Evolutionary conservation across 2,113 vertebrate species (phyloP), one percentile per base, ranked within the genome.

Genomic region (Pomatostomus ruficeps): DNA sequence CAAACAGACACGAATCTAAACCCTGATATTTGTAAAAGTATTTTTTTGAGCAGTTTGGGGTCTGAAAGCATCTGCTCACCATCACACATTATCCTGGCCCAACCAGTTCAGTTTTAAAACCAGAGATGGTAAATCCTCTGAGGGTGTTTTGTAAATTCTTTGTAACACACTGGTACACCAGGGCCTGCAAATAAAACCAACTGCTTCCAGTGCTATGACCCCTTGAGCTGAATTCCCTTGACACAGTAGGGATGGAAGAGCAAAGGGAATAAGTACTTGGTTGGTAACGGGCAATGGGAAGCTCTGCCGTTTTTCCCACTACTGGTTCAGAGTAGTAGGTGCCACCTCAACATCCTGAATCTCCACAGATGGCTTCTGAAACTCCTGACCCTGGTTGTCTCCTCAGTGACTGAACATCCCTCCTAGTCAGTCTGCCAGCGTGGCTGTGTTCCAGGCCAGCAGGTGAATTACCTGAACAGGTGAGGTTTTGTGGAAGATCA

Each of bases 351-450:
- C 23, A 20, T 24, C 25, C 70, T 18, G 11, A 35, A 20, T 12
- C n/a, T 59, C n/a, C 1, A 2, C n/a, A 70, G 42, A 35, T 9
- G 11, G 38, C 52, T 75, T 31, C 33, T 23, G 29, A 67, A 86
- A 36, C 20, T 20, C 8, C 75, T 19, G 55, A 63, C 26, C 19
- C 46, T 5, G 3, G 6, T 22, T 54, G 23, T n/a, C 24, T 7
- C 13, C 17, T 14, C 4, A 3, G 7, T 51, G 33, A 35, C 25
- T 1, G 14, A n/a, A 22, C 24, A 14, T 6, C 14, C 2, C 31
- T 66, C 40, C 49, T 3, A 33, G 6, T 21, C 33, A 45, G 36
- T 14, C 0, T 1, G 46, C 38, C 23, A 35, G 67, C 35, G 42
- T 1, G 1, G 65, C 42, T 22, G 11, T 3, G 11, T 33, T 40